Evolutionary conservation across 1,140 invertebrate species (phyloP), one percentile per base, ranked within the genome.

Genomic region (Tenebrio molitor): DNA sequence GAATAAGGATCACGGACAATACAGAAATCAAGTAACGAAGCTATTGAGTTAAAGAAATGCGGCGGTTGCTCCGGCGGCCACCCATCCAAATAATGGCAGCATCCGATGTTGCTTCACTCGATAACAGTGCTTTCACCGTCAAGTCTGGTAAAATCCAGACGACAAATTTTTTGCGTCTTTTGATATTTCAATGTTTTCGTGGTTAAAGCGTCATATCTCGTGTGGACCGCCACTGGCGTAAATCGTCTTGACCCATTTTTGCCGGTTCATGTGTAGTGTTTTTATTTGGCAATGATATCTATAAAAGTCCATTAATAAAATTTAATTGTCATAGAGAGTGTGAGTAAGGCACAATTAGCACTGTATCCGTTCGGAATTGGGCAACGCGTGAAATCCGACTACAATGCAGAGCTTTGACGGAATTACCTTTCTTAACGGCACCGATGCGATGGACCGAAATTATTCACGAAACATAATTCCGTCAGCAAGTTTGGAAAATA

Each of bases 391-490:
- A 39, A 39, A 39, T 39, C 36, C 36, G 36, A 39, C 36, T 8
- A 39, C 36, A 39, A 39, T 39, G 36, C 36, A 5, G 36, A 2
- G 6, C 36, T 7, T 39, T 39, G 36, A 39, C 36, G 12, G 36
- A 19, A 53, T 53, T 19, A 23, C 46, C 46, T 53, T 46, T 53
- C 46, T 21, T 12, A 39, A 39, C 36, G 36, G 36, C n/a, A 12
- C 36, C 12, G 12, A 39, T 33, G n/a, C n/a, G n/a, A n/a, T n/a
- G 36, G 36, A 12, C 5, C 5, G 5, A 12, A 39, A 39, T 39
- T 39, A 39, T 39, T 0, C 46, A 21, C 46, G 17, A 23, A 53
- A 58, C n/a, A n/a, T 58, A 58, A 58, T 58, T 58, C 50, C 46
- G 12, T 39, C 36, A 39, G 36, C 36, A 39, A 39, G 36, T 39